These are phyloP conservation scores for Mythimna albipuncta DNA, from an alignment of 2,888 invertebrate genomes.

Conservation along the genomic window DNA sequence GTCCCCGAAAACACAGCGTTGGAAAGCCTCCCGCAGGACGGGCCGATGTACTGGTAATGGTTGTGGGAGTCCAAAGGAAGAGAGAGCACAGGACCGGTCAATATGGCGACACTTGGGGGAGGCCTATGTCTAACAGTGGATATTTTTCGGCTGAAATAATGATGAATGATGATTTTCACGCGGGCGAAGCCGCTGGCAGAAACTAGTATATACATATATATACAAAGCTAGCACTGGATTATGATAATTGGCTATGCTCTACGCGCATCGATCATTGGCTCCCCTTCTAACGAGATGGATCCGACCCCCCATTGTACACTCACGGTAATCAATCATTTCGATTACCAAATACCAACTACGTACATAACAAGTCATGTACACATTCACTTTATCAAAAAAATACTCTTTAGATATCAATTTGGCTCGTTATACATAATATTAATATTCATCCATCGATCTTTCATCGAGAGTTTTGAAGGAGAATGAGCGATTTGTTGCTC, in stretches of 20 bases:
- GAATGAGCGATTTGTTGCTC: constrained; percentile 40
- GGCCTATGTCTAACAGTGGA: no score
- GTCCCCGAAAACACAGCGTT: no score
- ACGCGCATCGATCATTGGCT: constrained; percentile 68
- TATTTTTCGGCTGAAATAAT: no score
- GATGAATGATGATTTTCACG: no score
- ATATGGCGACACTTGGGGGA: no score
- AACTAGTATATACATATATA: not conserved
- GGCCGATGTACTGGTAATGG: no score
- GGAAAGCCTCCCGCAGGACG: no score
- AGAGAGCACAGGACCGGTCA: no score
- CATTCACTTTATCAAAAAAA: constrained; percentile 47
- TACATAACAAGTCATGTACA: constrained; percentile 50
- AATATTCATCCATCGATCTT: constrained; percentile 46
- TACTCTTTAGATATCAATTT: constrained; percentile 36
- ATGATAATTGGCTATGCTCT: constrained; percentile 67
- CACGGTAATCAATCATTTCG: constrained; percentile 67
- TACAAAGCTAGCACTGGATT: constrained; percentile 49
- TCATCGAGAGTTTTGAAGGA: constrained; percentile 33
- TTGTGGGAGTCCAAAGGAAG: no score
- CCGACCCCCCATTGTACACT: constrained; percentile 59
- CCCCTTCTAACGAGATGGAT: constrained; percentile 60
- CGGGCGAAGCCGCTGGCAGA: no score
- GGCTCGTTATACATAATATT: constrained; percentile 23
- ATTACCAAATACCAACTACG: constrained; percentile 59